A percentile compares a stretch with the other conserved stretches of the same genome.
phyloP scores from a whole-genome alignment of 1,140 invertebrate species.

The Vollenhovia emeryi region DNA sequence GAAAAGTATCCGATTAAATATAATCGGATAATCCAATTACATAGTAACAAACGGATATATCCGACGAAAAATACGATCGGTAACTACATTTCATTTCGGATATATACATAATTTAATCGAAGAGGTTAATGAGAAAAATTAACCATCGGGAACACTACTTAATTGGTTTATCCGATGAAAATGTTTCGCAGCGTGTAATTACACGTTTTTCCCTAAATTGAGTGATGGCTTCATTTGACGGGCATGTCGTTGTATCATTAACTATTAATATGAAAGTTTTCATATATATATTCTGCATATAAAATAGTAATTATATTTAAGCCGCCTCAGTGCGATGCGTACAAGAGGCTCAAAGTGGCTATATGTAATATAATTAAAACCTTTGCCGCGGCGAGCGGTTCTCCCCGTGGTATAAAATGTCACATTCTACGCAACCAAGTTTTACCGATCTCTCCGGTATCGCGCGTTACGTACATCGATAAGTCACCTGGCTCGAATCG shows the following conservation, averaged over 20 bases:
- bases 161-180: too few species aligned
- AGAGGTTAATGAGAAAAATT: too few species aligned
- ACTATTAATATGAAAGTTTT: neutral
- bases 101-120: too few species aligned
- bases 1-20: too few species aligned
- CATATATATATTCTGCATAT: neutral
- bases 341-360: neutral
- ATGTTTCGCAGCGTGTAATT: too few species aligned
- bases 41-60: too few species aligned
- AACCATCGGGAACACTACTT: too few species aligned
- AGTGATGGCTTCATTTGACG: neutral
- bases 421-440: constrained; percentile 8
- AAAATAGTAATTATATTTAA: constrained; percentile 29
- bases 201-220: neutral
- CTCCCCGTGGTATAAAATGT: neutral
- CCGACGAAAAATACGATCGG: too few species aligned
- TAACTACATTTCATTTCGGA: too few species aligned
- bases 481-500: constrained; percentile 2
- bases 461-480: constrained; percentile 45
- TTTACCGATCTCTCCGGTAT: constrained; percentile 19
- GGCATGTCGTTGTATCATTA: neutral
- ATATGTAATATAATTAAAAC: constrained; percentile 8
- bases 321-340: neutral
- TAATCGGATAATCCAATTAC: too few species aligned
- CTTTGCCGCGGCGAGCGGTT: neutral